Conservation (phyloP, 2,797 vertebrate genomes). For the Enoplosus armatus region DNA sequence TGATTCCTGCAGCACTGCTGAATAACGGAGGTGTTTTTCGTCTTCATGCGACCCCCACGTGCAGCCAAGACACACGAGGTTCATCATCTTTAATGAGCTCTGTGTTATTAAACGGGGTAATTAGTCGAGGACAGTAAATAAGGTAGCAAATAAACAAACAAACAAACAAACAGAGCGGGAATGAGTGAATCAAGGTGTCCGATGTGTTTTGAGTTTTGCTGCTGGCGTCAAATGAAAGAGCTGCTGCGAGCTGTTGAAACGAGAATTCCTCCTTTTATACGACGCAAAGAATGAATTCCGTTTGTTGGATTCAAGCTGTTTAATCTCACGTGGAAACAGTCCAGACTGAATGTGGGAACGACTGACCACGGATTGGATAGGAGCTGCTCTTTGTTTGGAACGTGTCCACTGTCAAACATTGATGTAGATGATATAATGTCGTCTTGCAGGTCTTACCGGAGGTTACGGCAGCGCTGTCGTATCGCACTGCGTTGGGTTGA, state of each 20-base stretch:
- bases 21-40: background rate
- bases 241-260: constrained; percentile 15
- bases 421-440: background rate
- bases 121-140: constrained; percentile 9
- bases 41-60: background rate
- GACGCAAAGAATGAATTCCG: constrained; percentile 30
- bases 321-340: constrained; percentile 29
- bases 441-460: no score
- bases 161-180: constrained; percentile 14
- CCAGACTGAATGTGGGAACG: constrained; percentile 9
- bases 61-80: background rate
- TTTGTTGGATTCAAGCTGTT: constrained; percentile 43
- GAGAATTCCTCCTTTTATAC: constrained; percentile 38
- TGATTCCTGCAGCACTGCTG: background rate
- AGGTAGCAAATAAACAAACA: constrained; percentile 40
- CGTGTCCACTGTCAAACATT: no score
- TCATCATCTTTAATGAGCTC: no score
- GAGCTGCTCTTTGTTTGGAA: background rate
- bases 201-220: constrained; percentile 48
- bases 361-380: constrained; percentile 37
- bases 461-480: no score
- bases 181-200: constrained; percentile 18
- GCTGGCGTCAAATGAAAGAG: constrained; percentile 48
- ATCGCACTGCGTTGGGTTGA: no score
- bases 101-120: constrained; percentile 1